Base-by-base conservation (phyloP, 2,797 vertebrate genomes). In the Malurus splendens region DNA sequence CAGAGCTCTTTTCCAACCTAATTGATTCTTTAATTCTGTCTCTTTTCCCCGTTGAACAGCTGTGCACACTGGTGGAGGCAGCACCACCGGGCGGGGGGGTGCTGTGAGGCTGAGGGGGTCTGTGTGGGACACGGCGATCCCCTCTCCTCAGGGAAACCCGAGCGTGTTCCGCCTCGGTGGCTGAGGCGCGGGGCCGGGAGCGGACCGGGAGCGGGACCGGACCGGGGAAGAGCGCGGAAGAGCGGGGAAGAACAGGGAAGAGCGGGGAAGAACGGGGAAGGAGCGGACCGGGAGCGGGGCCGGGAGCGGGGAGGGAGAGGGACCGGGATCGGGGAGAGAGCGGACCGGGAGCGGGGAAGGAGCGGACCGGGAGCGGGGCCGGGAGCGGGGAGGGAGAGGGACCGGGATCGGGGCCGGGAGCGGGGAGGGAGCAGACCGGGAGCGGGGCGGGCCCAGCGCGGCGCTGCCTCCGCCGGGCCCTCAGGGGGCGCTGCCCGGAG, bases 111-210 rank as follows among this genome's bases (percentile, higher is more conserved):
- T 4, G 3, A 4, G 5, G 2, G 4, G 1, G 4, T 7, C 55
- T 6, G n/a, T 5, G 32, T 9, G 6, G 18, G 6, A 30, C 28
- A 6, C 1, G 12, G 19, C 19, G 9, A 10, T 3, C 4, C 3
- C 27, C 2, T 36, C 8, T 14, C 9, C n/a, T 2, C 12, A 2
- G 24, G 6, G 7, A 19, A 11, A 13, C 18, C 3, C 7, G 4
- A 1, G 0, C 3, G 1, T 0, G 12, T 2, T 4, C 67, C 12
- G 2, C 27, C 5, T 4, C 9, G 3, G 15, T 5, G 36, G 11
- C 30, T 2, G 36, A 41, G n/a, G 27, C 8, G 10, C 13, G 19
- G 41, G 10, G 4, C 20, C 8, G 17, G 15, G 36, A 36, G 10
- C 36, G 36, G 36, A 36, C 36, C 36, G 36, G 36, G 36, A 50